Evolutionary conservation across 2,113 vertebrate genomes (phyloP).

Genomic region (Dinomys branickii): DNA sequence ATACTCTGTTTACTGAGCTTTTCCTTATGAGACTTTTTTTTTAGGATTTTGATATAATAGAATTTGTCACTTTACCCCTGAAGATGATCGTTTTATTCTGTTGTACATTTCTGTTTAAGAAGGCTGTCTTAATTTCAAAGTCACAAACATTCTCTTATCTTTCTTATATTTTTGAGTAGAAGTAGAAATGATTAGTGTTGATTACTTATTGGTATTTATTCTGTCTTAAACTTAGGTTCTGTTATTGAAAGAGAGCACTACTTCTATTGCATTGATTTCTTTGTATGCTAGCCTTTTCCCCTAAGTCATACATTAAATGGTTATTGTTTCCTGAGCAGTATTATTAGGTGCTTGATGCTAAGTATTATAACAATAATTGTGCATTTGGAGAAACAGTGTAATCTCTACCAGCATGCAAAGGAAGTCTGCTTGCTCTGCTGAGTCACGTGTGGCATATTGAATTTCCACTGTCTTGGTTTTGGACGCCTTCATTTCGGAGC

Average conservation of each 20-base stretch:
- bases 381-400: not conserved
- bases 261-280: not conserved
- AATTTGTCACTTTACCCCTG: not conserved
- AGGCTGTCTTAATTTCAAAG: not conserved
- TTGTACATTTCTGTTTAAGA: not conserved
- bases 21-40: not conserved
- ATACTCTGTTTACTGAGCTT: not conserved
- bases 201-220: not conserved
- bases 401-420: not conserved
- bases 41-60: not conserved
- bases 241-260: not conserved
- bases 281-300: not conserved
- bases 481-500: not conserved
- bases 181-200: not conserved
- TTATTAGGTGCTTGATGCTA: not conserved
- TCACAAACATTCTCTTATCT: not conserved
- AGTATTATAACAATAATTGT: not conserved
- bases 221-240: not conserved
- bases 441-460: not conserved
- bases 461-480: not conserved
- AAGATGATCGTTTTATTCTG: not conserved
- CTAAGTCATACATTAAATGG: not conserved
- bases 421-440: not conserved
- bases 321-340: not conserved
- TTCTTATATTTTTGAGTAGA: not conserved